Base-by-base conservation (phyloP, 2,888 invertebrate genomes). In the Chesias legatella region DNA sequence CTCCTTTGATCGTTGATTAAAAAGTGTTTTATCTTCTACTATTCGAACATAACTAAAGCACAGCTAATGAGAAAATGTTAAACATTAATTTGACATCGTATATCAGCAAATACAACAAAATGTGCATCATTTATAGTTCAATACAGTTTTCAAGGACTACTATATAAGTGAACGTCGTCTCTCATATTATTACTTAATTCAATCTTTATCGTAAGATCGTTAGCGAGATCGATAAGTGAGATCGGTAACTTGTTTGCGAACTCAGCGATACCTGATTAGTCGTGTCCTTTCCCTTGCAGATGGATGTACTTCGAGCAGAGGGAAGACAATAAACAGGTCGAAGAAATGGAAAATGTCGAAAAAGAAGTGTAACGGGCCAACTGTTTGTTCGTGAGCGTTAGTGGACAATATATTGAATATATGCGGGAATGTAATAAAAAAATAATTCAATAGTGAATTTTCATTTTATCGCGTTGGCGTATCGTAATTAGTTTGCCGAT, bases 241-340 rank as follows among this genome's bases (percentile, higher is more conserved):
- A 26, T 17, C 11, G 7, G 23, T 10, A 32, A 13, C 22, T 29
- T 7, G 7, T 11, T 10, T 17, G 7, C 9, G 9, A 9, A 10
- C 7, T 7, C 7, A 27, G 7, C 21, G 25, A 36, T 23, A 21
- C 10, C 34, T 41, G 20, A 51, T 32, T 10, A 32, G 11, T 34
- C 22, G 13, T 37, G 28, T 45, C 36, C 48, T 36, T 36, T 26
- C 33, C 8, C 37, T 79, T 83, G 36, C 77, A 93, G 93, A 36
- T 93, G 93, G 93, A 90, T 93, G 85, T 93, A 93, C 68, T 88
- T 90, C 51, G 91, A 93, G 66, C 91, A 92, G 50, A 54, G 35
- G 31, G 54, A 49, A 37, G 60, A 52, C 45, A 52, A 39, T 29
- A 60, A 58, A 31, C 56, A 68, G 53, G 62, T 64, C 3, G 68